A percentile compares a stretch with the other conserved stretches of the same genome.
These are phyloP conservation scores for Melipona quadrifasciata DNA, from an alignment of 1,140 invertebrate species.

Conservation along the genomic window DNA sequence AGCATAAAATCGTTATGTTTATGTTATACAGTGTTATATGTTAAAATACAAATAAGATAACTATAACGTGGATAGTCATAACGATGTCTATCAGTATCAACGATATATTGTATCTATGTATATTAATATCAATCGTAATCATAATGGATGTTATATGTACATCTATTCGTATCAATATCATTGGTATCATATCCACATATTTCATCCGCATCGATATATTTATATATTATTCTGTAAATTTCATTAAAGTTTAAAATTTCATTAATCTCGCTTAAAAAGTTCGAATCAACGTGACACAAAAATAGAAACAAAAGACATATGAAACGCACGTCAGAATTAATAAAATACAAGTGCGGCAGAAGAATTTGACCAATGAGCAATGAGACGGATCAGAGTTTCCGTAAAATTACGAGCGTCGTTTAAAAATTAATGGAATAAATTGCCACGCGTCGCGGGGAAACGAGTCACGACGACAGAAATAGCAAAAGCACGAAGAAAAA, in stretches of 20 bases:
- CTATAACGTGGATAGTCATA: not conserved
- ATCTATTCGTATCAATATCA: too few species aligned
- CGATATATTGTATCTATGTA: too few species aligned
- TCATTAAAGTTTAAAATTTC: too few species aligned
- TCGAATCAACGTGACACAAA: too few species aligned
- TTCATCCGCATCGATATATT: too few species aligned
- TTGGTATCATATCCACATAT: too few species aligned
- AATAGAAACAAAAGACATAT: too few species aligned
- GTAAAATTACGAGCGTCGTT: not conserved
- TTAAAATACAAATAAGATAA: not conserved
- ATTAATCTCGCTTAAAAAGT: too few species aligned
- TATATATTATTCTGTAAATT: too few species aligned
- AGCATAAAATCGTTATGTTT: not conserved
- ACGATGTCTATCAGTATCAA: too few species aligned
- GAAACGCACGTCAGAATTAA: not conserved
- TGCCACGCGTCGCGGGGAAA: not conserved
- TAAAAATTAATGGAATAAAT: slow-evolving; percentile 15
- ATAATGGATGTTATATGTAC: too few species aligned
- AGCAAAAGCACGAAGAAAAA: slow-evolving; percentile 11
- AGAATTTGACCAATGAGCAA: not conserved
- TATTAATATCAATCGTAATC: too few species aligned
- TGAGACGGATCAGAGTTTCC: not conserved
- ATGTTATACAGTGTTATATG: not conserved
- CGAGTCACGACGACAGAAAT: not conserved
- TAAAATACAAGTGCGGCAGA: not conserved